Conservation (phyloP, 1,140 invertebrate species). For the Anadara kagoshimensis region DNA sequence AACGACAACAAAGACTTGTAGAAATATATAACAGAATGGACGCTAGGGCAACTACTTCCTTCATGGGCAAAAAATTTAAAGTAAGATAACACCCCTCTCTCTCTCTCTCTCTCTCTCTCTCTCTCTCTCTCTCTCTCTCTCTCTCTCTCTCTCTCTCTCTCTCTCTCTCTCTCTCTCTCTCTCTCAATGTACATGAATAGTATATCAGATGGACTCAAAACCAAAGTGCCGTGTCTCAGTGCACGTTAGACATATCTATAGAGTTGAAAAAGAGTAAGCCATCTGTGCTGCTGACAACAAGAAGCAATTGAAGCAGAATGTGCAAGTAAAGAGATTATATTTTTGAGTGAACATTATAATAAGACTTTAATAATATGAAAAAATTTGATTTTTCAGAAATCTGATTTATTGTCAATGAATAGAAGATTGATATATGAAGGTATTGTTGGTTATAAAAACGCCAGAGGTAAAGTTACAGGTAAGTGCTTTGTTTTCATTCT, state of each 20-base stretch:
- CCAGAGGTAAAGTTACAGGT: conserved; percentile 71
- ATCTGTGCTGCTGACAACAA: too few species aligned
- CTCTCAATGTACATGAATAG: not conserved
- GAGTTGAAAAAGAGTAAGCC: too few species aligned
- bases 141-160: not conserved
- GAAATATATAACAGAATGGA: conserved; percentile 96
- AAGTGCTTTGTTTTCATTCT: too few species aligned
- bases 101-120: not conserved
- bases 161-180: not conserved
- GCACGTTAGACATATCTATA: too few species aligned
- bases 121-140: not conserved
- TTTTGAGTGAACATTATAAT: too few species aligned
- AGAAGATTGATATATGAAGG: conserved; percentile 80
- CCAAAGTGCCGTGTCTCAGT: too few species aligned
- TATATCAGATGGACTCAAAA: too few species aligned
- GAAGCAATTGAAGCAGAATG: too few species aligned
- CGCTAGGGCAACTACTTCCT: conserved; percentile 90
- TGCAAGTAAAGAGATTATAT: too few species aligned
- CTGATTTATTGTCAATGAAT: conserved; percentile 89
- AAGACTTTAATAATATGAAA: too few species aligned
- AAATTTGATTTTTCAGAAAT: conserved; percentile 81
- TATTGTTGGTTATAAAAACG: conserved; percentile 71
- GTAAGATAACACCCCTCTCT: conserved; percentile 41
- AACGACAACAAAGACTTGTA: conserved; percentile 81
- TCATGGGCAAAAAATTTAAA: conserved; percentile 90